Evolutionary conservation across 2,113 vertebrate species (phyloP).

Genomic region (Brienomyrus brachyistius): DNA sequence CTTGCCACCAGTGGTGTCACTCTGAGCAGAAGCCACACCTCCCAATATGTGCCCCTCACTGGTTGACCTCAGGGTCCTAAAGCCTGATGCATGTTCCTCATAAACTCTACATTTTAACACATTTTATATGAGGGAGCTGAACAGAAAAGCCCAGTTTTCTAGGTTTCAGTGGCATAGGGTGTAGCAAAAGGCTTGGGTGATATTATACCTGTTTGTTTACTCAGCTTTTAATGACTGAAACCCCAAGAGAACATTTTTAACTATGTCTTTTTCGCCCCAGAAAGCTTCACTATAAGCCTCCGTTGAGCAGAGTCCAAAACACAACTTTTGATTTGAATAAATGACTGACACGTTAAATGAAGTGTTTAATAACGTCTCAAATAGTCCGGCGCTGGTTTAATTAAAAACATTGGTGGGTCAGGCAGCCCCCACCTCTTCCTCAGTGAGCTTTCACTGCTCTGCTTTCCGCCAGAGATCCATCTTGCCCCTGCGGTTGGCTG

Average conservation of each 20-base stretch:
- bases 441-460: slow-evolving; percentile 26
- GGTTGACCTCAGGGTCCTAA: not conserved
- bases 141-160: not conserved
- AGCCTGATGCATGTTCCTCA: not conserved
- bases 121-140: not conserved
- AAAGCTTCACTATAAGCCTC: not conserved
- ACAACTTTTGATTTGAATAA: slow-evolving; percentile 1
- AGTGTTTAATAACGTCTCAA: slow-evolving; percentile 20
- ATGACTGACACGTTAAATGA: slow-evolving; percentile 9
- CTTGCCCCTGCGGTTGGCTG: slow-evolving; percentile 45
- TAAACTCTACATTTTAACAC: not conserved
- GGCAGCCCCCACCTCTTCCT: slow-evolving; percentile 43
- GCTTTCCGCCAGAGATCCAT: slow-evolving; percentile 43
- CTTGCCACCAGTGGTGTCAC: not conserved
- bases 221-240: not conserved
- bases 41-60: not conserved
- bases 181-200: not conserved
- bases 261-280: not conserved
- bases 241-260: not conserved
- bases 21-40: not conserved
- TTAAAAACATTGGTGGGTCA: slow-evolving; percentile 29
- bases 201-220: not conserved
- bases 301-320: not conserved
- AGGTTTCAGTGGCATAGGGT: not conserved
- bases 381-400: not conserved